These are phyloP conservation scores for Neoaliturus tenellus DNA, from an alignment of 2,888 invertebrate genomes.

Conservation along the genomic window DNA sequence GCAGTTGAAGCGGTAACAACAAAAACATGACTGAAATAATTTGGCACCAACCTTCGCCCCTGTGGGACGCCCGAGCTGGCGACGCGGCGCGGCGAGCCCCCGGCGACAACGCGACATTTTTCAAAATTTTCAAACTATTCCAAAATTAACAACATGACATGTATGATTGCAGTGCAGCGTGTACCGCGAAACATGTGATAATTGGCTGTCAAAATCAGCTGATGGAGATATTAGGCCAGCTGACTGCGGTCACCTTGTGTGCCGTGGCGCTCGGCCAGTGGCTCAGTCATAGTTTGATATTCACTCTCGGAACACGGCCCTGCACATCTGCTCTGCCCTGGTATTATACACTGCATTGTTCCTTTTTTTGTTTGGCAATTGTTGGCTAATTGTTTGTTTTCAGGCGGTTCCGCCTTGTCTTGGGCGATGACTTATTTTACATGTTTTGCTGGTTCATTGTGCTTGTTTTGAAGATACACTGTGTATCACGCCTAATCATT, in stretches of 20 bases:
- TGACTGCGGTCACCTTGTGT: constrained; percentile 25
- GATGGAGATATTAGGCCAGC: background rate
- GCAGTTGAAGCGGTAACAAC: constrained; percentile 3
- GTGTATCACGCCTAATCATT: too few species aligned
- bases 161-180: too few species aligned
- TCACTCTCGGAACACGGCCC: background rate
- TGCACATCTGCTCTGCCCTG: background rate
- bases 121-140: too few species aligned
- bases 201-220: constrained; percentile 21
- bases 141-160: too few species aligned
- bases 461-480: too few species aligned
- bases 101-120: too few species aligned
- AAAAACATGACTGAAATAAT: background rate
- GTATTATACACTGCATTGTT: constrained; percentile 13
- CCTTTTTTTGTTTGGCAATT: constrained; percentile 10
- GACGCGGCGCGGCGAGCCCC: too few species aligned
- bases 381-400: background rate
- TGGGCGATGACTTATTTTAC: background rate
- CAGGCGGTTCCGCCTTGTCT: background rate
- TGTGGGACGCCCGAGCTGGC: too few species aligned
- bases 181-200: too few species aligned
- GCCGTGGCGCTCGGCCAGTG: constrained; percentile 18
- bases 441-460: background rate
- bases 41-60: background rate
- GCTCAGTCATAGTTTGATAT: constrained; percentile 29